Conservation (phyloP, 2,888 invertebrate genomes). For the Drosophila crucigera region DNA sequence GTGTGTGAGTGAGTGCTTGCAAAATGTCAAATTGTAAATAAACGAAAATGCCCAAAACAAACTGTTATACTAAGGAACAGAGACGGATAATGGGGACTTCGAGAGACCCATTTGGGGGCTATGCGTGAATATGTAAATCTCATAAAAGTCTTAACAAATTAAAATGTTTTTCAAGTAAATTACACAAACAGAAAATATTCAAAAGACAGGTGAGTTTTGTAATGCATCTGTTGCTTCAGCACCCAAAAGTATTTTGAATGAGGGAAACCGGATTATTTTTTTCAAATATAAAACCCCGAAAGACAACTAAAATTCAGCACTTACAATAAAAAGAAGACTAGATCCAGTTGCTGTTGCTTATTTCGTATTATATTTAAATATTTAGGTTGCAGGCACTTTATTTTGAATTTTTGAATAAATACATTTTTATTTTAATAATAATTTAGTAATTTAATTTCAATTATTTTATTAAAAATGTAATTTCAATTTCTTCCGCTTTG, state of each 20-base stretch:
- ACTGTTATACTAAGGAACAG: slow-evolving; percentile 65
- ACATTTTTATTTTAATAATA: background rate
- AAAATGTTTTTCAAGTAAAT: background rate
- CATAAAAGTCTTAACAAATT: background rate
- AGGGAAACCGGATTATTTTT: background rate
- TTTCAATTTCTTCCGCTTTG: background rate
- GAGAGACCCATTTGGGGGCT: too few relatives aligned
- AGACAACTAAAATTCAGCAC: background rate
- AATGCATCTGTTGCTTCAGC: background rate
- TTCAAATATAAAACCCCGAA: too few relatives aligned
- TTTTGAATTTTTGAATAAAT: background rate
- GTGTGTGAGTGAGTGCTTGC: slow-evolving; percentile 53
- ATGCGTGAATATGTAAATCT: background rate
- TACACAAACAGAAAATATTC: background rate
- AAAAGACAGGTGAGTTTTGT: background rate
- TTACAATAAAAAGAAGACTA: background rate
- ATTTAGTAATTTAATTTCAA: background rate
- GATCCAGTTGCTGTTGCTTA: background rate
- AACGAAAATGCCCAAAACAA: slow-evolving; percentile 65
- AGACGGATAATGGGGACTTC: slow-evolving; percentile 13
- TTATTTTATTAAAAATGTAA: background rate
- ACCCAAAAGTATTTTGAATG: background rate
- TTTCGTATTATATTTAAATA: background rate
- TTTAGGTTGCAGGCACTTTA: background rate
- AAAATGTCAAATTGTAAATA: slow-evolving; percentile 80